Conservation (phyloP, 2,797 vertebrate genomes). For the Cirrhinus molitorella region DNA sequence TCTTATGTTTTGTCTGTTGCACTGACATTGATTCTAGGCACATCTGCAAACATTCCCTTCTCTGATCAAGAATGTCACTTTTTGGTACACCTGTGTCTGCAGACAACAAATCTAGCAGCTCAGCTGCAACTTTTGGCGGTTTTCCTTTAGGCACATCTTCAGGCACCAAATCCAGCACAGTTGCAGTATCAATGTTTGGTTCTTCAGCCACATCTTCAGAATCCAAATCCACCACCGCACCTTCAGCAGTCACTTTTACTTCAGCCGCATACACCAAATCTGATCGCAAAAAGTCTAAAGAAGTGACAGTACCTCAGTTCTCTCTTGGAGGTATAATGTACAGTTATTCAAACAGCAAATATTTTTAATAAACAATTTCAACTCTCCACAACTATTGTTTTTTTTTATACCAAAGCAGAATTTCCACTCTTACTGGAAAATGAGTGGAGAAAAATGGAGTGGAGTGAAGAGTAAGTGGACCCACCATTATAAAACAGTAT, state of each 20-base stretch:
- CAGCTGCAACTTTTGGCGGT: accelerated
- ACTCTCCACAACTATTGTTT: neutral
- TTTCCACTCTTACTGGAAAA: neutral
- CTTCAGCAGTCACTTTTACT: accelerated
- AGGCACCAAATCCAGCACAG: accelerated
- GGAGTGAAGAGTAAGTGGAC: slow-evolving; percentile 73
- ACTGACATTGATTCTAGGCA: neutral
- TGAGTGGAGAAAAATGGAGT: slow-evolving; percentile 67
- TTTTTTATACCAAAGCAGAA: neutral
- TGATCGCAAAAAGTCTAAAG: neutral
- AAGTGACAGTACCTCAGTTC: neutral
- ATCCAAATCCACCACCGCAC: neutral
- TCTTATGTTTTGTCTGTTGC: too few species aligned
- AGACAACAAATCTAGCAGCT: neutral
- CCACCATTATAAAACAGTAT: neutral
- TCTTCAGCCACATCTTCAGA: neutral
- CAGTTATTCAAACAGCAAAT: neutral
- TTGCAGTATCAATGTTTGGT: too few species aligned
- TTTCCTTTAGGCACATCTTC: accelerated
- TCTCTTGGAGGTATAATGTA: neutral
- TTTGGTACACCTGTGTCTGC: neutral
- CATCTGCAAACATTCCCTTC: neutral
- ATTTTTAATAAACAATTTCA: neutral
- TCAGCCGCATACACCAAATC: neutral
- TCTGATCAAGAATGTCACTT: neutral